Base-by-base conservation (phyloP, 2,113 vertebrate species). In the Podilymbus podiceps region DNA sequence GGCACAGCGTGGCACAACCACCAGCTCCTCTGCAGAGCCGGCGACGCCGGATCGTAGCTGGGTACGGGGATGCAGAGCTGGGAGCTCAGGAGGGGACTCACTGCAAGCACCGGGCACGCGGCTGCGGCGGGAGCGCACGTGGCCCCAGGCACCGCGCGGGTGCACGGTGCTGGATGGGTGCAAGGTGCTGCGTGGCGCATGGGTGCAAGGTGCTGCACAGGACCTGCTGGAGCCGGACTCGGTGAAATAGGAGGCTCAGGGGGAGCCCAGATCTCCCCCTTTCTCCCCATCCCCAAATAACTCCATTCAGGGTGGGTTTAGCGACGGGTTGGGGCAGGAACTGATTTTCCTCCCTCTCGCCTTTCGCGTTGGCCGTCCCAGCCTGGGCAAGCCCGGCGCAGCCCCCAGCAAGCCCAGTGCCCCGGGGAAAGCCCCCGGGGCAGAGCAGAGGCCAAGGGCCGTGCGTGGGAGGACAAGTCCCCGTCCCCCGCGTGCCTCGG, bases 401-500 rank as follows among this genome's bases (percentile, higher is more conserved):
- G 42, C 14, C 24, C 21, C 66, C 21, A 27, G 68, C 1, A 3
- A 59, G 38, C 44, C 18, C 60, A 5, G 46, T 4, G 11, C 35
- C n/a, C 18, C 7, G 1, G 60, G 38, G 17, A 12, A 17, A 64
- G 28, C 50, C 38, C 11, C 0, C 21, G 6, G 15, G 33, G 67
- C 40, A 52, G 24, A 14, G 76, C 8, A n/a, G 64, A 46, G 33
- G 11, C 59, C 60, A 2, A 18, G 15, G 15, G 25, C 20, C 8
- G 0, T 0, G 28, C 4, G 2, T 9, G 14, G 6, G 1, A 6
- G 28, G 31, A 11, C 12, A 4, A 28, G 20, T 9, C 33, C 33
- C 75, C 1, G 4, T 3, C 21, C 1, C 2, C 11, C 4, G 2
- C 0, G 0, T n/a, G 15, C 46, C 40, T 14, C n/a, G 1, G 44